Percentiles rank a stretch among this genome's conserved stretches.
Conservation (phyloP, 2,113 vertebrate genomes). For the Petrocephalus microphthalmus region DNA sequence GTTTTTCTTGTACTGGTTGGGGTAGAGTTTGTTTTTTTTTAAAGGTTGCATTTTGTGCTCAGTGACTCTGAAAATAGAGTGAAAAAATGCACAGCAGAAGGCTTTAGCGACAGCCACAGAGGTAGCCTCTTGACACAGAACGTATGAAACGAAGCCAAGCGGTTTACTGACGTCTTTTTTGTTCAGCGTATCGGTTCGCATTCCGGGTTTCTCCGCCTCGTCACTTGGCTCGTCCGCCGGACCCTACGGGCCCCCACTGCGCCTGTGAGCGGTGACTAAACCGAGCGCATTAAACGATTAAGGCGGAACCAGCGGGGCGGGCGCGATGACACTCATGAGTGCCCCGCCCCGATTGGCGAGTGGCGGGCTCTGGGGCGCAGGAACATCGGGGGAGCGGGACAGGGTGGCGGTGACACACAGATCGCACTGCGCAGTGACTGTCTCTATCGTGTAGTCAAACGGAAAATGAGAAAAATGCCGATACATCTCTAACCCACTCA, state of each 20-base stretch:
- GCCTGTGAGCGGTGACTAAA: conserved; percentile 21
- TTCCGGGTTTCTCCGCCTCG: neutral
- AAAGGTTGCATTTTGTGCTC: neutral
- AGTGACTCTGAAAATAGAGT: neutral
- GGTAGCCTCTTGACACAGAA: neutral
- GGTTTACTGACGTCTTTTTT: neutral
- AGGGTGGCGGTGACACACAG: neutral
- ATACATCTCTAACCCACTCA: neutral
- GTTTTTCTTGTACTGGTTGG: neutral
- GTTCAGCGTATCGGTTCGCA: neutral
- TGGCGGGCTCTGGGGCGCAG: neutral
- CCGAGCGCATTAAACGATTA: conserved; percentile 22
- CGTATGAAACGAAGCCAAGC: neutral
- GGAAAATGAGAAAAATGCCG: neutral
- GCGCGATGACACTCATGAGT: neutral
- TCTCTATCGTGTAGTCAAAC: neutral
- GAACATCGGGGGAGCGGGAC: too few relatives aligned
- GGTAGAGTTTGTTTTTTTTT: neutral
- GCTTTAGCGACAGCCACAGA: neutral
- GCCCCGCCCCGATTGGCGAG: neutral
- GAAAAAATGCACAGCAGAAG: neutral
- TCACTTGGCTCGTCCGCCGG: neutral
- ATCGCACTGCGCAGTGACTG: neutral
- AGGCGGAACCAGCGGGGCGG: conserved; percentile 11
- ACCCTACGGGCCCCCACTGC: neutral